Conservation (phyloP, 2,797 vertebrate species). For the Parauchenoglanis ngamensis region DNA sequence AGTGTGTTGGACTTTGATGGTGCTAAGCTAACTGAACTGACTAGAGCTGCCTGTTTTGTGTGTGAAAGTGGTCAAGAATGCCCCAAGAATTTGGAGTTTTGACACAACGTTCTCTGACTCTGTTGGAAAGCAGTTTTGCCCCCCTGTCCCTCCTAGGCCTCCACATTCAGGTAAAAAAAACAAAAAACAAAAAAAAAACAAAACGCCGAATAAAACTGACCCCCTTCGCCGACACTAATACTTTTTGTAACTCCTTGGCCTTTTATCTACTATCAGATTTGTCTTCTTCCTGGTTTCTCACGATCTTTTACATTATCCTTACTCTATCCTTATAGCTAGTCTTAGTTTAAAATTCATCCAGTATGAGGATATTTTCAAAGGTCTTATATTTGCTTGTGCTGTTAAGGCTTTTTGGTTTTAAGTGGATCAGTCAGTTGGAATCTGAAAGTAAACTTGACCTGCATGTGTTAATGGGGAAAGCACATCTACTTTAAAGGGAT, state of each 20-base stretch:
- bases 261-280: constrained; percentile 19
- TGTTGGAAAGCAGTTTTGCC: constrained; percentile 84
- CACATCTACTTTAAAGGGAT: constrained; percentile 40
- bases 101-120: constrained; percentile 85
- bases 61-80: constrained; percentile 84
- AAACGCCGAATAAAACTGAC: not conserved
- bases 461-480: constrained; percentile 16
- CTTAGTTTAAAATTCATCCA: constrained; percentile 20
- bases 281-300: constrained; percentile 46
- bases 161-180: constrained; percentile 85
- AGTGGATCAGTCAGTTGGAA: constrained; percentile 20
- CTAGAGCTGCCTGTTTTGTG: constrained; percentile 62
- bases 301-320: constrained; percentile 23
- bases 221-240: constrained; percentile 61
- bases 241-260: constrained; percentile 60
- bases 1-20: not conserved
- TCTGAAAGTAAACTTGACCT: constrained; percentile 23
- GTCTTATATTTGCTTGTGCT: constrained; percentile 25
- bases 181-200: not conserved
- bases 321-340: not conserved
- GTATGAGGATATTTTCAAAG: constrained; percentile 11
- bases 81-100: constrained; percentile 97
- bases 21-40: constrained; percentile 18
- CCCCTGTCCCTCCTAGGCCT: constrained; percentile 94
- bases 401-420: constrained; percentile 21